Evolutionary conservation across 1,140 invertebrate species (phyloP), one percentile per base, ranked within the genome.

Genomic region (Drosophila kepulauana): DNA sequence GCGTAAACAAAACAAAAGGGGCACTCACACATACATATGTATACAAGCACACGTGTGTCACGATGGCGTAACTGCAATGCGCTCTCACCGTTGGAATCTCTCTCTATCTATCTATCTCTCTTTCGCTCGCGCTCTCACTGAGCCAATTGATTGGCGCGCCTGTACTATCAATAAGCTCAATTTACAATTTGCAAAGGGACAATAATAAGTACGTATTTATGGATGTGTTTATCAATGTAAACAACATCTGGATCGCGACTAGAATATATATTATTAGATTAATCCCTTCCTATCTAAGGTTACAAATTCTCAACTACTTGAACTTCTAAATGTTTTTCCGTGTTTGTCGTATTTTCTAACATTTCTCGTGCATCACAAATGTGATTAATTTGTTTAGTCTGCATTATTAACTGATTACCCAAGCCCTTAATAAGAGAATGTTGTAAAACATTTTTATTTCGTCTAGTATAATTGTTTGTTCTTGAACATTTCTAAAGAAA

Each of bases 1-100:
- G 67, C 66, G 58, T 43, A 75, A 75, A 62, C 72, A 74, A 68
- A 74, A 54, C 46, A 75, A 64, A 64, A 38, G 8, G 46, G 10
- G 11, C 28, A 48, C 52, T 20, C 20, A 54, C 35, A 25, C 64
- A 56, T 16, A 46, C 13, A 28, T 1, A 38, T n/a, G n/a, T n/a
- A n/a, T 11, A 15, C 35, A 49, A 52, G 57, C 43, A 65, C 10
- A 35, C 43, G 38, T 43, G 54, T 74, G 33, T 46, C 30, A 8
- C 28, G n/a, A 38, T 61, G 57, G 57, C 65, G 66, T 75, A 52
- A 68, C 28, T 67, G 65, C 65, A 68, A 10, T 41, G n/a, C 38
- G 43, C 35, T 41, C 69, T 48, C 43, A n/a, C 41, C 57, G 6
- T n/a, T 33, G 28, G 6, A 3, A 33, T 52, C 43, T 43, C 33